Evolutionary conservation across 2,797 vertebrate genomes (phyloP).

Genomic region (Varecia variegata): DNA sequence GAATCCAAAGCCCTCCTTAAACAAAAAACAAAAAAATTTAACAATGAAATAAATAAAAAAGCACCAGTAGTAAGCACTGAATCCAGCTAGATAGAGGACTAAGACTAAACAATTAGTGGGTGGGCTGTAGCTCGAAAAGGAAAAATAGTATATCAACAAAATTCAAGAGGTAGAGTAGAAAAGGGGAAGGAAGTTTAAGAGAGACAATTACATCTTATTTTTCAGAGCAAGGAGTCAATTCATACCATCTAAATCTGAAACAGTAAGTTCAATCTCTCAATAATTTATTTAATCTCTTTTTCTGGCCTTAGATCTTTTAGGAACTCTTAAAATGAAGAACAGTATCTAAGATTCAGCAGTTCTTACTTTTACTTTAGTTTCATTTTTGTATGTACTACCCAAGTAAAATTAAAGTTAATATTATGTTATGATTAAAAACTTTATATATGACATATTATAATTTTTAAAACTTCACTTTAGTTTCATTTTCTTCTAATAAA

Average conservation of each 20-base stretch:
- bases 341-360: background rate
- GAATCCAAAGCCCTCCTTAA: background rate
- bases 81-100: background rate
- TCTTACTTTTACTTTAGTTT: background rate
- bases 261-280: background rate
- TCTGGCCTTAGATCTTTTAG: background rate
- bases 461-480: background rate
- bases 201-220: background rate
- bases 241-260: background rate
- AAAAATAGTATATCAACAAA: conserved; percentile 24
- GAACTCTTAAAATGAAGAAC: background rate
- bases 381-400: background rate
- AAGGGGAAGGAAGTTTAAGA: background rate
- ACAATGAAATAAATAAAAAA: background rate
- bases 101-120: background rate
- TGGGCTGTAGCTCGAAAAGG: background rate
- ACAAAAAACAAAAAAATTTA: background rate
- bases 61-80: background rate
- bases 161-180: background rate
- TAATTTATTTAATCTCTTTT: conserved; percentile 3
- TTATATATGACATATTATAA: background rate
- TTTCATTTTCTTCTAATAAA: conserved; percentile 26
- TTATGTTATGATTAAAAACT: background rate
- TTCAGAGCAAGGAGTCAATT: background rate
- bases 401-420: conserved; percentile 33